Percentiles rank a stretch among this genome's conserved stretches.
Conservation (phyloP, 2,888 invertebrate species). For the Calliscelio sp. region DNA sequence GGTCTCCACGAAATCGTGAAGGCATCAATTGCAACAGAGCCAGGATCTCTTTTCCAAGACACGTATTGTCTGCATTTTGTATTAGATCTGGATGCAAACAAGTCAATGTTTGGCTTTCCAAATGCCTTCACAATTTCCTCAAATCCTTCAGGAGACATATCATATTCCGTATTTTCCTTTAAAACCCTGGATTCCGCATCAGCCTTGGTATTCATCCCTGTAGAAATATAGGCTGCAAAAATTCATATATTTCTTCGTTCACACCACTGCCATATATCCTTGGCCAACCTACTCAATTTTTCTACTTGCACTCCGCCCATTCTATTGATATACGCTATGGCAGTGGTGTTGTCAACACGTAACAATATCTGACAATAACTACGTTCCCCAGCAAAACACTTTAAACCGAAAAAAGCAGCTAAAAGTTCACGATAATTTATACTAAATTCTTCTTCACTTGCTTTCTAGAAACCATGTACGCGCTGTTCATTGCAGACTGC, state of each 20-base stretch:
- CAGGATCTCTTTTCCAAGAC: conserved; percentile 65
- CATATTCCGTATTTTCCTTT: conserved; percentile 47
- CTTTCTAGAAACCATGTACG: conserved; percentile 46
- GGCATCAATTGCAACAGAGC: not conserved
- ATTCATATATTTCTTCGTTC: conserved; percentile 50
- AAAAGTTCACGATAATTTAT: conserved; percentile 66
- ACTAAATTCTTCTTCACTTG: conserved; percentile 32
- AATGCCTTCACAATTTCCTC: conserved; percentile 11
- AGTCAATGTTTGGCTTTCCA: conserved; percentile 9
- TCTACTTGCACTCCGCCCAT: conserved; percentile 51
- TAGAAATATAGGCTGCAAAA: conserved; percentile 57
- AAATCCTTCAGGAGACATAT: conserved; percentile 22
- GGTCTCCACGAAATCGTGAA: not conserved
- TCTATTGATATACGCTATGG: conserved; percentile 44
- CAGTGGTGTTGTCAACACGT: conserved; percentile 60
- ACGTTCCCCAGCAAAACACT: conserved; percentile 62
- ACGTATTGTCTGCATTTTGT: conserved; percentile 58
- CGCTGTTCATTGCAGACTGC: conserved; percentile 3
- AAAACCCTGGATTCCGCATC: conserved; percentile 47
- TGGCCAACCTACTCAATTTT: conserved; percentile 42
- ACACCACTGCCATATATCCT: conserved; percentile 62
- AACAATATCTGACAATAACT: conserved; percentile 49
- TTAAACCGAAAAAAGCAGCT: conserved; percentile 53
- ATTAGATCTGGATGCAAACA: conserved; percentile 46
- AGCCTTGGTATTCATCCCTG: conserved; percentile 18